phyloP scores from a whole-genome alignment of 1,140 invertebrate species.

The Meloidogyne exigua region DNA sequence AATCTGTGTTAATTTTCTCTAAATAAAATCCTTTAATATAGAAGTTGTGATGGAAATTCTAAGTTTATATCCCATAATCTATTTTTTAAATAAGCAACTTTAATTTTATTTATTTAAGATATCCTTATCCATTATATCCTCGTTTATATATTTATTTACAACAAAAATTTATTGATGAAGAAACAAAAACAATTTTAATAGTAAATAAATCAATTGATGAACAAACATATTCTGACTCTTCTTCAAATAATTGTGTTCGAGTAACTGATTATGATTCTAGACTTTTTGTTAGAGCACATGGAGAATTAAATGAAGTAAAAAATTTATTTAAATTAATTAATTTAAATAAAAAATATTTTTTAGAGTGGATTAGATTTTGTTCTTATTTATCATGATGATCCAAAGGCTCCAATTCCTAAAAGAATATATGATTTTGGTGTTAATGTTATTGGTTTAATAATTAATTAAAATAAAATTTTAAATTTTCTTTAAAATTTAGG shows the following conservation, averaged over 20 bases:
- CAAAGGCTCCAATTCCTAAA: slow-evolving; percentile 65
- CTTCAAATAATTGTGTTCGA: slow-evolving; percentile 40
- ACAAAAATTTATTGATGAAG: slow-evolving; percentile 34
- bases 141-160: slow-evolving; percentile 47
- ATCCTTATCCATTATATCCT: slow-evolving; percentile 55
- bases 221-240: slow-evolving; percentile 30
- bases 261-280: slow-evolving; percentile 52
- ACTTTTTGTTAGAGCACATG: slow-evolving; percentile 52
- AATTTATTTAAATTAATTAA: neutral
- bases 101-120: slow-evolving; percentile 36
- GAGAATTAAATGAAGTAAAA: slow-evolving; percentile 39
- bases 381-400: slow-evolving; percentile 68
- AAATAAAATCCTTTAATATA: no score
- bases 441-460: slow-evolving; percentile 19
- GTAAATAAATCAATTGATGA: slow-evolving; percentile 34
- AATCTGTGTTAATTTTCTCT: no score
- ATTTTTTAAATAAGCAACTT: no score
- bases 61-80: no score
- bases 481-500: neutral
- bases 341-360: slow-evolving; percentile 16
- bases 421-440: slow-evolving; percentile 20
- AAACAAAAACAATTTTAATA: slow-evolving; percentile 44
- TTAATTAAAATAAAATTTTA: neutral
- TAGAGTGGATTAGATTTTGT: slow-evolving; percentile 68
- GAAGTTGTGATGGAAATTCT: no score